Base-by-base conservation (phyloP, 2,888 invertebrate species). In the Axea sp. region DNA sequence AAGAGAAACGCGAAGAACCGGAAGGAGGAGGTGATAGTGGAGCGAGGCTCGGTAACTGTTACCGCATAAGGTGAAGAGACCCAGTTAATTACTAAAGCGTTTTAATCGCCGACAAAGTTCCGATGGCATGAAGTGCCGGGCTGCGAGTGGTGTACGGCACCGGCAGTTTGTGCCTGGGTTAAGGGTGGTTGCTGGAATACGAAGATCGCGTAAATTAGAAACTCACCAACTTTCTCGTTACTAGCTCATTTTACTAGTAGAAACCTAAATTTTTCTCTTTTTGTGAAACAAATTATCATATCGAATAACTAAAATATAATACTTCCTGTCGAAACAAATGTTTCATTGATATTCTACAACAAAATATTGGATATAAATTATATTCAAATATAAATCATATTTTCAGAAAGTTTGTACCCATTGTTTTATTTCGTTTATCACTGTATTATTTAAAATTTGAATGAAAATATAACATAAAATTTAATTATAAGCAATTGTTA, bases 41-140 rank as follows among this genome's bases (percentile, higher is more conserved):
- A 55, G 72, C 30, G 60, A 57, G 60, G 53, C 65, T 64, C 67
- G 81, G 82, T 83, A 84, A 84, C 86, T 80, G 84, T 86, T 86
- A 84, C 82, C 82, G 77, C 77, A 80, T 77, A 81, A 87, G 85
- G 87, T 85, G 87, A 87, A 80, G 86, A 87, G 87, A 86, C 85
- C 83, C 82, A 81, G 87, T 87, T 87, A 87, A 87, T 87, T 87
- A 87, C 87, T 85, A 87, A 87, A 87, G 86, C 86, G 87, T 87
- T 87, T 87, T 87, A 87, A 87, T 87, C 87, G 87, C 83, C 86
- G 84, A 81, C 85, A 80, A 87, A 87, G 85, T 86, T 87, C 82
- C 83, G 79, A 80, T 81, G 80, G 82, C 80, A 79, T 77, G 78
- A 80, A 79, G 79, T 80, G 76, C 77, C 72, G 73, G 76, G 76